Percentiles rank a stretch among this genome's conserved stretches.
phyloP scores from a whole-genome alignment of 2,888 invertebrate genomes.

The Drosophila emarginata region DNA sequence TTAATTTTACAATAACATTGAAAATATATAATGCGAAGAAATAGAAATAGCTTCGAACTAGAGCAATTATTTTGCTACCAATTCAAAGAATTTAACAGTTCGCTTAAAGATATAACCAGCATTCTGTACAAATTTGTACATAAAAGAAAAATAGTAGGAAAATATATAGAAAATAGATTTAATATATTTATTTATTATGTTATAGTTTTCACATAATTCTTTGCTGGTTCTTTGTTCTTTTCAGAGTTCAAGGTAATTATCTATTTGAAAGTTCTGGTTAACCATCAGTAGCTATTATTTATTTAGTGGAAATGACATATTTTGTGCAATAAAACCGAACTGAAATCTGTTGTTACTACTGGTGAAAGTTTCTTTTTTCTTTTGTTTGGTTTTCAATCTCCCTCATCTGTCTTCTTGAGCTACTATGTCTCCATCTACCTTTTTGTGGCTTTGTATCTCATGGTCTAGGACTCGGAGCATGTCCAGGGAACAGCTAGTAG shows the following conservation, averaged over 20 bases:
- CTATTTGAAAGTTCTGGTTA: not conserved
- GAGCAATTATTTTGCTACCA: too few species aligned
- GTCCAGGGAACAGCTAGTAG: slow-evolving; percentile 33
- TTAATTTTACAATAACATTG: not conserved
- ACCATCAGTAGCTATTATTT: slow-evolving; percentile 42
- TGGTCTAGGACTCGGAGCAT: slow-evolving; percentile 10
- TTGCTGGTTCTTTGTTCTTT: not conserved
- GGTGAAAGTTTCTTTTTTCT: slow-evolving; percentile 7
- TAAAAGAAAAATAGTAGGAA: too few species aligned
- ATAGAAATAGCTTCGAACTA: too few species aligned
- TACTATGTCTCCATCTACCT: not conserved
- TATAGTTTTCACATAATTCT: too few species aligned
- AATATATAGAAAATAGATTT: too few species aligned
- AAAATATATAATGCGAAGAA: not conserved
- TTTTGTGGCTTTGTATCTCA: not conserved
- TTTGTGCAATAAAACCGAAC: slow-evolving; percentile 38
- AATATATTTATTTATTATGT: too few species aligned
- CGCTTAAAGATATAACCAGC: too few species aligned
- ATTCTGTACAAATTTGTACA: too few species aligned
- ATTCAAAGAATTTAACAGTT: too few species aligned
- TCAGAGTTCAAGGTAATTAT: not conserved
- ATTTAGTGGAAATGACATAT: slow-evolving; percentile 49
- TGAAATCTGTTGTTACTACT: slow-evolving; percentile 42
- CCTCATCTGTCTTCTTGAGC: not conserved
- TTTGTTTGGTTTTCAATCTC: not conserved